Percentiles rank a stretch among this genome's conserved stretches.
Conservation (phyloP, 2,113 vertebrate species). For the Cynopterus brachyotis region DNA sequence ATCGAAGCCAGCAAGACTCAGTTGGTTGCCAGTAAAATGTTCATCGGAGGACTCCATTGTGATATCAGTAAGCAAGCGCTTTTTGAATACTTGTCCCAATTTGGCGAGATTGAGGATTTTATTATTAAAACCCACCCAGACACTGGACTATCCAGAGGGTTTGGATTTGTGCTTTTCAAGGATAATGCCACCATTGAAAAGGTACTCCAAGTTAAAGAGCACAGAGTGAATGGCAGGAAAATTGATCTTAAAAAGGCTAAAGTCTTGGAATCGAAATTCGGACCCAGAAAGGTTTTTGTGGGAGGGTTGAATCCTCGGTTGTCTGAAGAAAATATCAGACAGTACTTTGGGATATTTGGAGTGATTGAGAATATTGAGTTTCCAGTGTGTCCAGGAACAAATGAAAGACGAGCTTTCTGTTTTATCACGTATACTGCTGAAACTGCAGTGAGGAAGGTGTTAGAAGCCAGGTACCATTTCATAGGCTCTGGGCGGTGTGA, state of each 20-base stretch:
- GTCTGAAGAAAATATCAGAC: neutral
- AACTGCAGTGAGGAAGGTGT: neutral
- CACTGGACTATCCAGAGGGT: neutral
- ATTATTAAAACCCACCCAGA: neutral
- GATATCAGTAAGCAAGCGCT: neutral
- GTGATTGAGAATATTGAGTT: constrained; percentile 1
- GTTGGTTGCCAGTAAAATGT: neutral
- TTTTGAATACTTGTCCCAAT: neutral
- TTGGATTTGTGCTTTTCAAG: constrained; percentile 53
- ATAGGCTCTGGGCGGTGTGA: neutral
- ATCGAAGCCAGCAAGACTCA: neutral
- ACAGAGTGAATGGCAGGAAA: neutral
- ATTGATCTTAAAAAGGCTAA: neutral
- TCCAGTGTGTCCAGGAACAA: neutral
- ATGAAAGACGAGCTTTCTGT: constrained; percentile 22
- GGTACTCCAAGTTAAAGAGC: constrained; percentile 37
- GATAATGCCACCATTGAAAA: neutral
- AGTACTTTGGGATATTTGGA: constrained; percentile 37
- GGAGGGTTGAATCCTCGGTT: neutral
- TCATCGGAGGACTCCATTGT: neutral
- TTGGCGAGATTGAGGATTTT: neutral
- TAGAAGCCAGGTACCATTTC: constrained; percentile 12
- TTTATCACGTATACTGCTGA: neutral
- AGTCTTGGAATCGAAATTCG: neutral
- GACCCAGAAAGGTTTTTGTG: neutral